These are phyloP conservation scores for Brachionus koreanus DNA, from an alignment of 1,140 invertebrate genomes.

Conservation along the genomic window DNA sequence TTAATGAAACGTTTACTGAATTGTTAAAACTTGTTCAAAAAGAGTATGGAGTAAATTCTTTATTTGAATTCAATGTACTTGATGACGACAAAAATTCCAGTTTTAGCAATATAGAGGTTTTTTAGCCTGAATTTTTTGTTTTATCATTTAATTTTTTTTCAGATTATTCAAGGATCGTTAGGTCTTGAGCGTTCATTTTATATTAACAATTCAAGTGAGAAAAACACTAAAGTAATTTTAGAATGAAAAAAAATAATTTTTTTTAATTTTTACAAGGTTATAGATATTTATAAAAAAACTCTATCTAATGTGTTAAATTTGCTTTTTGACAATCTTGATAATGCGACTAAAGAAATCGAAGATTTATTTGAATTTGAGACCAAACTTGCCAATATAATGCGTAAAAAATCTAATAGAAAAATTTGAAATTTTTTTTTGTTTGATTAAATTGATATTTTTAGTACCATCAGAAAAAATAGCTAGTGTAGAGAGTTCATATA, in stretches of 20 bases:
- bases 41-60: slow-evolving; percentile 62
- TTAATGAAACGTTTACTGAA: slow-evolving; percentile 28
- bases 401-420: neutral
- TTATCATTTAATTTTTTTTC: neutral
- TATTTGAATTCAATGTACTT: slow-evolving; percentile 80
- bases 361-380: slow-evolving; percentile 36
- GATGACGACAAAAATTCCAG: slow-evolving; percentile 88
- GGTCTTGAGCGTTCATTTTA: slow-evolving; percentile 42
- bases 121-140: neutral
- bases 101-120: slow-evolving; percentile 75
- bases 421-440: neutral
- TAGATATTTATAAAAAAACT: slow-evolving; percentile 41
- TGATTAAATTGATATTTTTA: neutral
- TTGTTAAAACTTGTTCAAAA: slow-evolving; percentile 18
- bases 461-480: slow-evolving; percentile 22
- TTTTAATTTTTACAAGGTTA: neutral
- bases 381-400: slow-evolving; percentile 23
- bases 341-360: neutral
- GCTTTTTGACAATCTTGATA: slow-evolving; percentile 1
- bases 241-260: neutral
- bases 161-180: slow-evolving; percentile 42
- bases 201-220: slow-evolving; percentile 30
- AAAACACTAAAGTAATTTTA: slow-evolving; percentile 23
- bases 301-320: neutral
- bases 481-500: neutral